Evolutionary conservation across 2,797 vertebrate genomes (phyloP).

Genomic region (Discoglossus pictus): DNA sequence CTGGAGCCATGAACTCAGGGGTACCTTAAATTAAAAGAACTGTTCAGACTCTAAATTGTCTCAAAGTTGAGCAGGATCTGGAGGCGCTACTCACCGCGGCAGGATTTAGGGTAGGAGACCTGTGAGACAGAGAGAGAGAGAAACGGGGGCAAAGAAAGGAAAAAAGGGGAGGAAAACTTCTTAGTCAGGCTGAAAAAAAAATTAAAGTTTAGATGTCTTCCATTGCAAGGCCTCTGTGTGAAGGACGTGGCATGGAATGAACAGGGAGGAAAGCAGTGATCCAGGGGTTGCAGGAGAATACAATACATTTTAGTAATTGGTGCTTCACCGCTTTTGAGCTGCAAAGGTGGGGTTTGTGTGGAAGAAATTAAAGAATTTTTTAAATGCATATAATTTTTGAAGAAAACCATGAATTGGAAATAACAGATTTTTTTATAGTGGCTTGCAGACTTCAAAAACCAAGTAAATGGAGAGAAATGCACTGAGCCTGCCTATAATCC

Average conservation of each 20-base stretch:
- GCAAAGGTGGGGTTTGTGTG: no score
- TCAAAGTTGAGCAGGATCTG: slow-evolving; percentile 73
- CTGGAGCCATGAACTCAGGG: slow-evolving; percentile 99
- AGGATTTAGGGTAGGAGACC: slow-evolving; percentile 59
- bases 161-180: slow-evolving; percentile 75
- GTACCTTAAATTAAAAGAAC: slow-evolving; percentile 99
- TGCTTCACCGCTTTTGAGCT: no score
- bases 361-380: no score
- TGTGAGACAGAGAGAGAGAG: slow-evolving; percentile 67
- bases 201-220: slow-evolving; percentile 76
- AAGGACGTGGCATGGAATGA: slow-evolving; percentile 22
- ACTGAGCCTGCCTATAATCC: slow-evolving; percentile 57
- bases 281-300: slow-evolving; percentile 23
- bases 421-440: no score
- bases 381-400: no score
- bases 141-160: slow-evolving; percentile 75
- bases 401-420: no score
- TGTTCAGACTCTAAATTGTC: slow-evolving; percentile 91
- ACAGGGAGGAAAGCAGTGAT: neutral
- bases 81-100: slow-evolving; percentile 66
- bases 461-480: slow-evolving; percentile 56
- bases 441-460: slow-evolving; percentile 44
- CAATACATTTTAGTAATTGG: slow-evolving; percentile 18
- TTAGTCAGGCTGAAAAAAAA: slow-evolving; percentile 84
- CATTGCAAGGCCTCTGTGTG: slow-evolving; percentile 82